Base-by-base conservation (phyloP, 2,888 invertebrate genomes). In the Agriopis aurantiaria region DNA sequence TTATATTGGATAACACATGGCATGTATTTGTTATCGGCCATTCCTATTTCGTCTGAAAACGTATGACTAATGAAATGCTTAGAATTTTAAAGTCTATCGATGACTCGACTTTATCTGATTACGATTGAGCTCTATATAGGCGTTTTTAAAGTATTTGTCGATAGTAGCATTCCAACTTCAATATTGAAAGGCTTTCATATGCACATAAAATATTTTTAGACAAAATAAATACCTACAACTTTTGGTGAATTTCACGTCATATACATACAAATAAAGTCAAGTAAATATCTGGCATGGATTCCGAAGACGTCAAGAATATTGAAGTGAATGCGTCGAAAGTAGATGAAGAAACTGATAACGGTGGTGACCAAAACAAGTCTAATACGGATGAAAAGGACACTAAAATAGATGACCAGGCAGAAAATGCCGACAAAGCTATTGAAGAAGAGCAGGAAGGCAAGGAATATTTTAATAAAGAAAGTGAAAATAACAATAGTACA, bases 71-170 rank as follows among this genome's bases (percentile, higher is more conserved):
- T 67, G 41, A 6, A 53, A 17, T 72, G 23, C 65, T 61, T 48
- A 62, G 68, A 70, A 74, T 68, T 61, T 60, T 41, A 46, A 63
- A 64, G 72, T 64, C 64, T 53, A 69, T 53, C 52, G 43, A 11
- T 65, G 57, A 10, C 58, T 64, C 14, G 12, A 5, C 46, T 57
- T 72, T 68, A 74, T 72, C 74, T 55, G 72, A 72, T 71, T 72
- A 62, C 49, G n/a, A 60, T 68, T 69, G 64, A 62, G 45, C 33
- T n/a, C 3, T 60, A 68, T 65, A 69, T 62, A 63, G 59, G 17
- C 8, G 14, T 65, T 53, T 23, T 45, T 46, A 11, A 60, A 65
- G 40, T 40, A 52, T 59, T 58, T 65, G 12, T 55, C 45, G 51
- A 51, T 33, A 69, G 67, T 60, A 49, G 7, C 40, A 49, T 33